These are phyloP conservation scores for Onychomys arenicola DNA, from an alignment of 2,797 vertebrate genomes.

Conservation along the genomic window DNA sequence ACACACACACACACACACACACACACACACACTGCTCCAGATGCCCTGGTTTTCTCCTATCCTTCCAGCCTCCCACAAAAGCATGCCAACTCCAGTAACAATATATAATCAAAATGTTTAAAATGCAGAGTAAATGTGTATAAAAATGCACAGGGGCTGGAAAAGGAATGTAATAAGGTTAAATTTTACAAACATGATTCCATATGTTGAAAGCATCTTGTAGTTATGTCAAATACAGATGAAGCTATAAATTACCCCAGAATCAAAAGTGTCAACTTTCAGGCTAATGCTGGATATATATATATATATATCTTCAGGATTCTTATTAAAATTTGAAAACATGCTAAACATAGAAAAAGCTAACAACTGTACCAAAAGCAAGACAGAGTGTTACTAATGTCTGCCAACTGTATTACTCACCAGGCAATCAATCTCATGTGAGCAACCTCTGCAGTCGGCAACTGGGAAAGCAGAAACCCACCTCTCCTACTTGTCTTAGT, in stretches of 20 bases:
- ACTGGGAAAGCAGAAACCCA: slow-evolving; percentile 81
- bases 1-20: no score
- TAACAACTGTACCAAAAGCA: slow-evolving; percentile 87
- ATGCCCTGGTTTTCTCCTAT: slow-evolving; percentile 35
- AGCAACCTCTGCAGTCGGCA: slow-evolving; percentile 75
- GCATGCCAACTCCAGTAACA: slow-evolving; percentile 79
- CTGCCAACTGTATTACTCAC: slow-evolving; percentile 89
- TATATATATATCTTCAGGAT: slow-evolving; percentile 82
- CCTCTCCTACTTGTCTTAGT: slow-evolving; percentile 83
- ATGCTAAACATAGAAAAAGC: slow-evolving; percentile 86
- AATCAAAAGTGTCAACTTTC: slow-evolving; percentile 86
- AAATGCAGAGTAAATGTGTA: slow-evolving; percentile 84
- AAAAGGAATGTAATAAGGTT: slow-evolving; percentile 86
- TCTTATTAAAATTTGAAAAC: slow-evolving; percentile 88
- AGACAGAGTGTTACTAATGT: slow-evolving; percentile 89
- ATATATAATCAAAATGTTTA: slow-evolving; percentile 81
- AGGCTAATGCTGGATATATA: slow-evolving; percentile 78
- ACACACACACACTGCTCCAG: not conserved
- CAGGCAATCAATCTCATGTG: slow-evolving; percentile 86
- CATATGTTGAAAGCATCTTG: slow-evolving; percentile 86
- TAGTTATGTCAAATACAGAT: slow-evolving; percentile 84
- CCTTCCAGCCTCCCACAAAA: slow-evolving; percentile 52
- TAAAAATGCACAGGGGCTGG: slow-evolving; percentile 82
- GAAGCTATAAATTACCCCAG: slow-evolving; percentile 84
- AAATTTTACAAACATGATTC: slow-evolving; percentile 85